Evolutionary conservation across 1,140 invertebrate species (phyloP), one percentile per base, ranked within the genome.

Genomic region (Trypoxylus dichotomus): DNA sequence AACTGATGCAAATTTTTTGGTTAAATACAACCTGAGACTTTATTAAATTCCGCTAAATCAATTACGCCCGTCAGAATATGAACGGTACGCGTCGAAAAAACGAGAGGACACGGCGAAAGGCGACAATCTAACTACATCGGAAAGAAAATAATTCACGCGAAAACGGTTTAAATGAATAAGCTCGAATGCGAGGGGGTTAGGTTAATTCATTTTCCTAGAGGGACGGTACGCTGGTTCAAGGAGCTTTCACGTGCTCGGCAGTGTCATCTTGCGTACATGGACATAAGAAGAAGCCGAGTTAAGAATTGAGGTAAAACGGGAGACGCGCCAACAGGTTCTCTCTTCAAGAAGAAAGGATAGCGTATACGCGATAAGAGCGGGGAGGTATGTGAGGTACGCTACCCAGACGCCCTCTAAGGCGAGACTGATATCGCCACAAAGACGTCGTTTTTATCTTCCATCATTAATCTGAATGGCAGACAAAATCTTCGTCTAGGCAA

Each of bases 371-470:
- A 79, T 77, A 79, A 77, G 63, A 77, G 73, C 1, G 24, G 11
- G 60, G 60, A 68, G 11, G 60, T 25, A 8, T 25, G 27, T 21
- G 60, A 15, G 21, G 13, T 8, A 2, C 7, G 3, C 24, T 8
- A 29, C 27, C 6, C 60, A 21, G 24, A 10, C 24, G 54, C 71
- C 73, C 37, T 74, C 72, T 54, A 54, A 71, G 74, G 78, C 75
- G 74, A 79, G 73, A 77, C 76, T 77, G 80, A 81, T 79, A 79
- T 79, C 77, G 76, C 73, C 75, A 81, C 78, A 77, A 75, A 79
- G 80, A 78, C 78, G 76, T 79, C 78, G 78, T 79, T 81, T 81
- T 81, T 81, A 81, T 81, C 80, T 76, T 15, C 43, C 24, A 77
- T 81, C 78, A 79, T 81, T 81, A 79, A 79, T 81, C 80, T 79